Evolutionary conservation across 2,797 vertebrate genomes (phyloP), one percentile per base, ranked within the genome.

Genomic region (Pangasius macronema): DNA sequence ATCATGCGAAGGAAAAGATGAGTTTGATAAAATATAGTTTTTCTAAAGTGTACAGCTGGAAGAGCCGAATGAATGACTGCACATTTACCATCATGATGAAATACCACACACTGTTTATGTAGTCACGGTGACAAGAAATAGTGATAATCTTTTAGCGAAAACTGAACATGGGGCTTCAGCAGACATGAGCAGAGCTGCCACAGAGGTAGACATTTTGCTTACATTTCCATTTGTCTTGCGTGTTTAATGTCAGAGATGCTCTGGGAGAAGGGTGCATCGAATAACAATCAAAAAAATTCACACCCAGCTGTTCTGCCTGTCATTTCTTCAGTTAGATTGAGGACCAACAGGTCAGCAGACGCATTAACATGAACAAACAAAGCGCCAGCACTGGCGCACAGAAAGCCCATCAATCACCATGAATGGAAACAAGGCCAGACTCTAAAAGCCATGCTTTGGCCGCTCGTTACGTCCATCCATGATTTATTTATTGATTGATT

Each of bases 341-440:
- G 92, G 93, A 93, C 93, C 94, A 94, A 93, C 93, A 93, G 95
- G 95, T 95, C 94, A 95, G 93, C 91, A 85, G 87, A 90, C 6
- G 83, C 91, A 95, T 95, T 96, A 95, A 92, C 93, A 95, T 95
- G 95, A 95, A 94, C 93, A 96, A 96, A 95, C 93, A 95, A 93
- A 93, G 92, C 46, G 76, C 72, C 57, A 88, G 91, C 88, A 88
- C 90, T 27, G 75, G 87, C 83, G 89, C 84, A 89, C 89, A 91
- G 92, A 87, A 91, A 89, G 92, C 68, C 77, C 93, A 94, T 95
- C 92, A 93, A 93, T 94, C 93, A 94, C 91, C 90, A 88, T 61
- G 91, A 94, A 94, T 80, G 94, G 93, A 93, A 94, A 92, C 93
- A 90, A 90, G 91, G 91, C 89, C 88, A 61, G 72, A 80, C 81